Base-by-base conservation (phyloP, 2,797 vertebrate species). In the Malurus splendens region DNA sequence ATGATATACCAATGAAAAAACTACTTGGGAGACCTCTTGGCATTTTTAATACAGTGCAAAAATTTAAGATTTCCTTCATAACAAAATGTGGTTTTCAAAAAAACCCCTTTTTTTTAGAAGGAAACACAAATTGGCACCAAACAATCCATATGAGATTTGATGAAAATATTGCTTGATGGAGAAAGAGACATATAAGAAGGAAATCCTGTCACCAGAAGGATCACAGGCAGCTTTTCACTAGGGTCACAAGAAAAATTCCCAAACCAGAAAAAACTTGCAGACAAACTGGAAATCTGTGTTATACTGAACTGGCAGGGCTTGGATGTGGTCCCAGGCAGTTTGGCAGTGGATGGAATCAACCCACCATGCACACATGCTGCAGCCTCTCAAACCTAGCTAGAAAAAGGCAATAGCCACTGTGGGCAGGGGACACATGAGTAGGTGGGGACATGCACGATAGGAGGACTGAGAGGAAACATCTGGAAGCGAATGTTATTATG, bases 201-300 rank as follows among this genome's bases (percentile, higher is more conserved):
- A 87, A 87, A 64, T 33, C 6, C 7, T 59, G 28, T 8, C 23
- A 56, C 25, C 25, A 65, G 22, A 45, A 68, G 45, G 41, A 75
- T 48, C 23, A 60, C 14, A 64, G 62, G n/a, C 28, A 86, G 5
- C 10, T 57, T 57, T 78, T 74, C 47, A 71, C 6, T 55, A 32
- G 15, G 48, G 20, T 38, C 48, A 48, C 2, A 4, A 52, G 3
- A 22, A 16, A 41, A 55, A 12, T 24, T 65, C 10, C 27, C 39
- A 71, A 84, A 79, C 4, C 25, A 75, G 22, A 78, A 82, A 82
- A 78, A 84, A 52, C 33, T n/a, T 67, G 54, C 62, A 81, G 42
- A 9, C 50, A 81, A 59, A 36, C 3, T 6, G 4, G 10, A 74
- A 71, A 25, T 55, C 47, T 74, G 13, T 56, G 44, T 45, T 17